Evolutionary conservation across 2,797 vertebrate genomes (phyloP).

Genomic region (Xiphorhynchus erythropygius): DNA sequence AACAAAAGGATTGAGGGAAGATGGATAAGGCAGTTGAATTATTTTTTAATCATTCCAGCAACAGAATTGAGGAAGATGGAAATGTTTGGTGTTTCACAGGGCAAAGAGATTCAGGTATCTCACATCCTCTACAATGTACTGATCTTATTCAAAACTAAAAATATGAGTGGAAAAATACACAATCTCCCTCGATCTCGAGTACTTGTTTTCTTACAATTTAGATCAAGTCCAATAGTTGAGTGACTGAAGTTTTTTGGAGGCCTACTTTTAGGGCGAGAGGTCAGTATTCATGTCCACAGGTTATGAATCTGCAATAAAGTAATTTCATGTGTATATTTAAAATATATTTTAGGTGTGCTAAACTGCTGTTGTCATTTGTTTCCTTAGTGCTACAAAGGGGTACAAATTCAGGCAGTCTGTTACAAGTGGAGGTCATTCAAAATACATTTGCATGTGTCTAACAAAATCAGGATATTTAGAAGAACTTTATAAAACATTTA

Average conservation of each 20-base stretch:
- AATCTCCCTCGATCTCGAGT: accelerated
- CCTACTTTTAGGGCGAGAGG: neutral
- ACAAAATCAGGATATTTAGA: neutral
- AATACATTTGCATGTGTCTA: neutral
- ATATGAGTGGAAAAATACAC: neutral
- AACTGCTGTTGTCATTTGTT: neutral
- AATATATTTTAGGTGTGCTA: neutral
- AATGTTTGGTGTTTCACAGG: neutral
- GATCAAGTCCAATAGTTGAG: neutral
- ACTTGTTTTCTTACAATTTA: neutral
- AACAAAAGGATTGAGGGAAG: neutral
- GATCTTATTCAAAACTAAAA: neutral
- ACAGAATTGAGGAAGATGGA: neutral
- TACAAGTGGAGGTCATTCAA: neutral
- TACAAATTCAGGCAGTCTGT: neutral
- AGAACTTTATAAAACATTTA: neutral
- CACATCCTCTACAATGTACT: neutral
- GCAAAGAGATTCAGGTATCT: neutral
- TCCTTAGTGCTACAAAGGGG: neutral
- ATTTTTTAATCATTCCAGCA: neutral
- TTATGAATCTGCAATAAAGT: neutral
- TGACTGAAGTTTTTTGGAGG: neutral
- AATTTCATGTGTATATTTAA: neutral
- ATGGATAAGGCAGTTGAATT: neutral
- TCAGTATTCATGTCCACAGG: neutral